Evolutionary conservation across 1,140 invertebrate species (phyloP), one percentile per base, ranked within the genome.

Genomic region (Marisa cornuarietis): DNA sequence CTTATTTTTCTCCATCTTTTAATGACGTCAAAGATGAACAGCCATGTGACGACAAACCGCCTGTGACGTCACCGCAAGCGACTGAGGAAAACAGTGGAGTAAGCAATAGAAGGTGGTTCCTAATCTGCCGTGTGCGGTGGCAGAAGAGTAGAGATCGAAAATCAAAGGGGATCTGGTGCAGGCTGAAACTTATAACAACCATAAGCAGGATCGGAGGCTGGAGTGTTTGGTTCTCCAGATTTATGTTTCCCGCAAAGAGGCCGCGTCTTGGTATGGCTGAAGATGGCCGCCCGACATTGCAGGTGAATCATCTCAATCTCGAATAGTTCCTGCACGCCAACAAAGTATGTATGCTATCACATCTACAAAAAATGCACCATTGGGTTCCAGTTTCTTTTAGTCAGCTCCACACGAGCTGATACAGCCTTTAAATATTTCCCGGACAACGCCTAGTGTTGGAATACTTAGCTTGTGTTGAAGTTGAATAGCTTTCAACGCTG

Each of bases 231-330:
- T 71, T 51, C 74, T 76, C 78, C 72, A 76, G 51, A 80, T 82
- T 63, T 82, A 89, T 87, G 86, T 79, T 85, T 76, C 85, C 87
- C 65, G 81, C 78, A 81, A 88, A 87, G 77, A 68, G 85, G 79
- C 83, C 80, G 62, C 81, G 81, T 26, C 78, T 83, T 63, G 78
- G 82, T 65, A 71, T 77, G 75, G 74, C 79, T 63, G 81, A 82
- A 62, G 81, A 77, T 77, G 76, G 76, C 76, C 76, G 76, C 26
- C 76, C 76, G 62, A 77, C 76, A 68, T 52, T 77, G 76, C 76
- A 77, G 76, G 76, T 77, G 51, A 69, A n/a, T 11, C 49, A 4
- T 58, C 54, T 58, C 16, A 58, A 9, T 58, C 54, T 58, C 54
- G 11, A 4, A 14, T 58, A 58, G 11, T 58, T 58, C 4, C 54